Base-by-base conservation (phyloP, 2,113 vertebrate species). In the Otolemur garnettii region DNA sequence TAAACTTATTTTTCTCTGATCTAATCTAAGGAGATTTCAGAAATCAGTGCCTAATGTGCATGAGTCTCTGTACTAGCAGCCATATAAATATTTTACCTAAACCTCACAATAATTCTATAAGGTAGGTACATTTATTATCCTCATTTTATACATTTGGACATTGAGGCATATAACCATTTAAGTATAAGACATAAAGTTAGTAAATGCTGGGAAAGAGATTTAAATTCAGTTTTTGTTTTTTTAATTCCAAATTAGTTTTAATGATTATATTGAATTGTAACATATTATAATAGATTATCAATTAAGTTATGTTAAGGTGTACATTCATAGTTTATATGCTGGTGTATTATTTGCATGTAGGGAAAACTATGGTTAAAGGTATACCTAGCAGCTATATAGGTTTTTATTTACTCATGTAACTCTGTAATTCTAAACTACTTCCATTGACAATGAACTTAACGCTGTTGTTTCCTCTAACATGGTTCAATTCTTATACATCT, bases 41-140 rank as follows among this genome's bases (percentile, higher is more conserved):
- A 64, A 91, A 45, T 50, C 5, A n/a, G 15, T 80, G 21, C 19
- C 26, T 79, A 62, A 85, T 64, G 10, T 88, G 5, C 7, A 24
- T 4, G 88, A 86, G 30, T 7, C 19, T 66, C 7, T 66, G 33
- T 33, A 86, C 14, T 45, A 83, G 38, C 2, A 68, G 0, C 2
- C 71, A 95, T 50, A 92, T 62, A 78, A 68, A n/a, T 53, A 50
- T 82, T 94, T 85, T 74, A 35, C 33, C 9, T 96, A 89, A 92
- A 62, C 18, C 30, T 6, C 6, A 91, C 42, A 66, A 60, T 60
- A 38, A 77, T 79, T 80, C 45, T 75, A 17, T 77, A 26, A 85
- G 21, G 12, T 45, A 66, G 30, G 2, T 33, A 50, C 2, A 57
- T 72, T 84, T 84, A 92, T 74, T 89, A 71, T 28, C 30, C 2